A percentile compares a stretch with the other conserved stretches of the same genome.
Conservation (phyloP, 1,140 invertebrate species). For the Ectropis grisescens region DNA sequence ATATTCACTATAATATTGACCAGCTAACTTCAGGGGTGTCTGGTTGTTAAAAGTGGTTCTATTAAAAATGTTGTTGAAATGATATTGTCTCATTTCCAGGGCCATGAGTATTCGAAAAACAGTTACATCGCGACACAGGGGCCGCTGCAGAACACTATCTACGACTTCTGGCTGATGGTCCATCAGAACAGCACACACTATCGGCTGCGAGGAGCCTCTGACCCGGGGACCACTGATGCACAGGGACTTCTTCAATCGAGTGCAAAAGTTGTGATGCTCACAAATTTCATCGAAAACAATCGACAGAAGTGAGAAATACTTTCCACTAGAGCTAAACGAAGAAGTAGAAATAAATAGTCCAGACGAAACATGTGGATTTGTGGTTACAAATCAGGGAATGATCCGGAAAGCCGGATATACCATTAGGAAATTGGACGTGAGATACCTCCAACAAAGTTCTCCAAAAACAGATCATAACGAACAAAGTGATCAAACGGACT, state of each 20-base stretch:
- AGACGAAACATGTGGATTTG: slow-evolving; percentile 53
- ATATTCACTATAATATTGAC: too few relatives aligned
- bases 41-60: too few relatives aligned
- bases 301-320: slow-evolving; percentile 90
- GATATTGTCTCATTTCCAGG: too few relatives aligned
- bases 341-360: slow-evolving; percentile 57
- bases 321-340: slow-evolving; percentile 78
- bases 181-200: slow-evolving; percentile 77
- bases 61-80: too few relatives aligned
- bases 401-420: slow-evolving; percentile 75
- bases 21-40: too few relatives aligned
- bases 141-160: slow-evolving; percentile 88
- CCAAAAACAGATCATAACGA: too few relatives aligned
- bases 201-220: too few relatives aligned
- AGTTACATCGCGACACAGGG: slow-evolving; percentile 93
- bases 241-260: too few relatives aligned
- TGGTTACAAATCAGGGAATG: slow-evolving; percentile 72
- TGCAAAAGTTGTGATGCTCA: slow-evolving; percentile 92
- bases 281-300: slow-evolving; percentile 85
- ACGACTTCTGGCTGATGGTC: slow-evolving; percentile 95
- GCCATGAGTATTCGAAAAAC: slow-evolving; percentile 85
- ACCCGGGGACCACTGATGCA: slow-evolving; percentile 10
- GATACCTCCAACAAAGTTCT: too few relatives aligned
- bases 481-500: too few relatives aligned
- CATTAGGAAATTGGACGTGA: slow-evolving; percentile 71